A percentile compares a stretch with the other conserved stretches of the same genome.
Evolutionary conservation across 2,888 invertebrate genomes (phyloP).

Genomic region (Leptothorax acervorum): DNA sequence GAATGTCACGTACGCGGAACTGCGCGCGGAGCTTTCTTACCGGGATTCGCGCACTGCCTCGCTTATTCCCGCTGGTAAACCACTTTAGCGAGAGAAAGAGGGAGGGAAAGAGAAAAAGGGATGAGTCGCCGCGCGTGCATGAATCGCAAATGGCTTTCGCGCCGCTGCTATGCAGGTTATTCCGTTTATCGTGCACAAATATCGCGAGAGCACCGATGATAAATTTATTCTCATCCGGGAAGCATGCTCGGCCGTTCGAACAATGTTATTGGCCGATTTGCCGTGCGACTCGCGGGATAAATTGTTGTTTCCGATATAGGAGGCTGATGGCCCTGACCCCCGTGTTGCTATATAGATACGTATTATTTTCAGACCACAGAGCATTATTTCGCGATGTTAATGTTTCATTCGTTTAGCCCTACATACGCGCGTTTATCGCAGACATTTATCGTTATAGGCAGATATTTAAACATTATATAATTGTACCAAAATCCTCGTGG

Average conservation of each 20-base stretch:
- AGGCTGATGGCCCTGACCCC: constrained; percentile 48
- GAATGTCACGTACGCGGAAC: constrained; percentile 65
- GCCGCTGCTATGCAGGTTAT: constrained; percentile 23
- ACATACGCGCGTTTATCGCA: background rate
- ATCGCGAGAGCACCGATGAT: constrained; percentile 37
- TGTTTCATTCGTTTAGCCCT: constrained; percentile 14
- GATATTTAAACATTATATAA: constrained; percentile 30
- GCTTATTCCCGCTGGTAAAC: constrained; percentile 50
- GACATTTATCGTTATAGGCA: background rate
- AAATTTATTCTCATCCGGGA: constrained; percentile 54
- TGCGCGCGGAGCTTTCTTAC: constrained; percentile 58
- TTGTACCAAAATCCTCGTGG: background rate
- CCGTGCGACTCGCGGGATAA: constrained; percentile 41
- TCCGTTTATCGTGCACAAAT: constrained; percentile 45
- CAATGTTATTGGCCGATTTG: constrained; percentile 54
- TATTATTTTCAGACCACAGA: constrained; percentile 15
- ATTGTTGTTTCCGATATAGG: constrained; percentile 48
- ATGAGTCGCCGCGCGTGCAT: constrained; percentile 45
- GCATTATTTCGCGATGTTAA: constrained; percentile 40
- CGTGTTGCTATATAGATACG: background rate
- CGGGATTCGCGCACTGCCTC: constrained; percentile 47
- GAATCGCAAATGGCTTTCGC: constrained; percentile 57
- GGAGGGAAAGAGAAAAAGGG: constrained; percentile 19
- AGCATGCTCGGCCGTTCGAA: constrained; percentile 42
- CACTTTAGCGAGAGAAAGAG: constrained; percentile 45